Evolutionary conservation across 2,113 vertebrate species (phyloP).

Genomic region (Pangasianodon gigas): DNA sequence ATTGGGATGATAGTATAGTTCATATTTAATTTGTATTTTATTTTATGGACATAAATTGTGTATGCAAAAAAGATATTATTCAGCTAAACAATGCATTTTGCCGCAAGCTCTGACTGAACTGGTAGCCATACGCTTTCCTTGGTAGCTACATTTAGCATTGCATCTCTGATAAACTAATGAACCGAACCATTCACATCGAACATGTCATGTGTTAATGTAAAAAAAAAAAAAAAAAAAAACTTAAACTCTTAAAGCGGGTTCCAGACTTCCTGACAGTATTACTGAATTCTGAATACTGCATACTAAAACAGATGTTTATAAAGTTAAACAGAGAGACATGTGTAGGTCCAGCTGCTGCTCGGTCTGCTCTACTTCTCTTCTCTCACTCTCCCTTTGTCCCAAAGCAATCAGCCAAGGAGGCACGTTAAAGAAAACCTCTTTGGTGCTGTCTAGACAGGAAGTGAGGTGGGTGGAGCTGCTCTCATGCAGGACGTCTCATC

Average conservation of each 20-base stretch:
- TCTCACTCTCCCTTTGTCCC: neutral
- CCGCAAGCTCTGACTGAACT: neutral
- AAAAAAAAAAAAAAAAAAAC: neutral
- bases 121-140: neutral
- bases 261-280: neutral
- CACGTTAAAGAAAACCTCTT: constrained; percentile 71
- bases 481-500: constrained; percentile 14
- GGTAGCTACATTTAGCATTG: neutral
- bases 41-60: neutral
- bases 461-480: constrained; percentile 34
- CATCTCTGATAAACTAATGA: constrained; percentile 7
- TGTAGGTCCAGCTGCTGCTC: constrained; percentile 18
- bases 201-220: neutral
- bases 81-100: neutral
- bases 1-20: neutral
- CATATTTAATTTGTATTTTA: neutral
- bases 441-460: constrained; percentile 75
- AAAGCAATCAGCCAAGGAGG: constrained; percentile 44
- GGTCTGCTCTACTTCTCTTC: neutral
- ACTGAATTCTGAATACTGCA: neutral
- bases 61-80: neutral
- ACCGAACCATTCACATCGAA: neutral
- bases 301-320: neutral
- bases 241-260: neutral
- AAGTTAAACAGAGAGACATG: constrained; percentile 8